Evolutionary conservation across 2,113 vertebrate genomes (phyloP), one percentile per base, ranked within the genome.

Genomic region (Clarias macrocephalus): DNA sequence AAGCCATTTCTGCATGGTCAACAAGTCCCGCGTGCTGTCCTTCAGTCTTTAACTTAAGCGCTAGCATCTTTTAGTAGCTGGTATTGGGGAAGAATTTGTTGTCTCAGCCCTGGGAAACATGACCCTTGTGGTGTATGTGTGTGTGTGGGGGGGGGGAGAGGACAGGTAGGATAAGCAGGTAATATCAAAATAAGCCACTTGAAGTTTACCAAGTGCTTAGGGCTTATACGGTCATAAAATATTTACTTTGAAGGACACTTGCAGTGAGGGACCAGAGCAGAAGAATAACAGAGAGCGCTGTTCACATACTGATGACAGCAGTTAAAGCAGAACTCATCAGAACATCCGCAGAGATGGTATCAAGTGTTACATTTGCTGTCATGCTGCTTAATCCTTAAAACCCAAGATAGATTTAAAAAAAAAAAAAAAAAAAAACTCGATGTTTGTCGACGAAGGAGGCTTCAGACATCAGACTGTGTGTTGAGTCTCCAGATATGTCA

Each of bases 231-330:
- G 80, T 83, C 13, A 7, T 91, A 5, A 75, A 42, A 57, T 60
- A 57, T 80, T 90, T 68, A 5, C n/a, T 90, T 88, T 89, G 28
- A 92, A 87, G 80, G 73, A 82, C 57, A 59, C 83, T 59, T 48
- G 23, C 79, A 72, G 9, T 70, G 65, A 7, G 68, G 77, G 57
- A 6, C 42, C 60, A 11, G 12, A 13, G 48, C 25, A 9, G 21
- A 62, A 56, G 77, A 12, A 85, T 23, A 59, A 30, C 4, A 48
- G 65, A 6, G 16, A 59, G 28, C 37, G 28, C 30, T 30, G 54
- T 73, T 70, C 80, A 73, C 62, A 60, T 48, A 65, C 57, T 75
- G n/a, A 48, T 59, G 37, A 76, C 48, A 8, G 77, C 37, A 42
- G 56, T 12, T 82, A 42, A 79, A 65, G 73, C 57, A 73, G 68